phyloP scores from a whole-genome alignment of 2,797 vertebrate genomes.

The Psittacula derbiana region DNA sequence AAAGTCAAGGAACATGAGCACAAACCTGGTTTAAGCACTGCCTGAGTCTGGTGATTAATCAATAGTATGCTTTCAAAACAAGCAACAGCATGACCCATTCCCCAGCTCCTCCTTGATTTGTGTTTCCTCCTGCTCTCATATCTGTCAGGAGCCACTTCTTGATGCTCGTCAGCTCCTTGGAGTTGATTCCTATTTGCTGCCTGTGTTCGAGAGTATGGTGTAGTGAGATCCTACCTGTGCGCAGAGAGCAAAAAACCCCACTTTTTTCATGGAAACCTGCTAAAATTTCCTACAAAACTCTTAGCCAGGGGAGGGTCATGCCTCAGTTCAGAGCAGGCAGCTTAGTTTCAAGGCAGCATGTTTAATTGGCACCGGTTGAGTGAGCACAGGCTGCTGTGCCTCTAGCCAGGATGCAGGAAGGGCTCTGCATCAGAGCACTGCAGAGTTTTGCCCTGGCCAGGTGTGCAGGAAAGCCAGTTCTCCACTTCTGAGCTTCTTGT shows the following conservation, averaged over 20 bases:
- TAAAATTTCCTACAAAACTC: background rate
- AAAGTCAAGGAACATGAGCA: background rate
- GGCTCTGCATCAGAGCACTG: background rate
- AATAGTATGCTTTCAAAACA: background rate
- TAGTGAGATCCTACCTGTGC: background rate
- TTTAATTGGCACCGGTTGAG: background rate
- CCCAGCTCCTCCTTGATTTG: background rate
- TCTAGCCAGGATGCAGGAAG: background rate
- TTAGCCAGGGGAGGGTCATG: background rate
- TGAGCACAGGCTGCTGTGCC: background rate
- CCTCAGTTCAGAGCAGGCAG: background rate
- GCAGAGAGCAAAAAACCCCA: background rate
- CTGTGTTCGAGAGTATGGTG: background rate
- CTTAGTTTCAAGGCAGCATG: rapidly evolving
- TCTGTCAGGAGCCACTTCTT: background rate
- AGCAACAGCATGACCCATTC: background rate
- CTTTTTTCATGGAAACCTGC: background rate
- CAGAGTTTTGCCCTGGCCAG: background rate
- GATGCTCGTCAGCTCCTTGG: background rate
- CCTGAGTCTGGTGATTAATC: background rate
- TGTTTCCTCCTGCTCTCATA: background rate
- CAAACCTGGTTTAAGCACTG: background rate
- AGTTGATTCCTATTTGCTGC: background rate
- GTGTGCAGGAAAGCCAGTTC: background rate
- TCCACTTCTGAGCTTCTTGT: background rate